Evolutionary conservation across 2,888 invertebrate species (phyloP).

Genomic region (Lymantria dispar): DNA sequence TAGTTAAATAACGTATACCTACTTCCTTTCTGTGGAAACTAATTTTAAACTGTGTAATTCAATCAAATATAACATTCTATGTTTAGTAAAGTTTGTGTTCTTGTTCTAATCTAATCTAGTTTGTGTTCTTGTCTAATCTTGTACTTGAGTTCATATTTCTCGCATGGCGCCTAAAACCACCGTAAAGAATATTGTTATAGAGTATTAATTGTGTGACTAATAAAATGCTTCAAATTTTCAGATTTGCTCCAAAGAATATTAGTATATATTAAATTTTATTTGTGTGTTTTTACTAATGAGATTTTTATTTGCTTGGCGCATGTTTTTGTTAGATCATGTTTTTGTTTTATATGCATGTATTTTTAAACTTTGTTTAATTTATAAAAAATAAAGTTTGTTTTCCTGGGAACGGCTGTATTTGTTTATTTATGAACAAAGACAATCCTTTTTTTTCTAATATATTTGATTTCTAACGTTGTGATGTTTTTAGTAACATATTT

Average conservation of each 20-base stretch:
- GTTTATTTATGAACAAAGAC: constrained; percentile 27
- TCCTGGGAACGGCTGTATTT: constrained; percentile 34
- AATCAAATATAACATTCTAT: not conserved
- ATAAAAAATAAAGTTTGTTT: constrained; percentile 20
- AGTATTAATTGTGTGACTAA: constrained; percentile 2
- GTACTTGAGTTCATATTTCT: not conserved
- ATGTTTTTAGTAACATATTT: constrained; percentile 26
- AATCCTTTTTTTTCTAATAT: constrained; percentile 1
- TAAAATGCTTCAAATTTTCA: constrained; percentile 51
- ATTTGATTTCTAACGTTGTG: constrained; percentile 1
- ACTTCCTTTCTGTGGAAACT: not conserved
- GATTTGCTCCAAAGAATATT: constrained; percentile 79
- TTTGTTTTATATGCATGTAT: constrained; percentile 26
- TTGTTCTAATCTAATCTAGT: too few relatives aligned
- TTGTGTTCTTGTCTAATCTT: not conserved
- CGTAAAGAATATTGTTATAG: not conserved
- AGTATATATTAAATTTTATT: constrained; percentile 62
- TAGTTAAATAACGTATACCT: not conserved
- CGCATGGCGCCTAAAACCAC: not conserved
- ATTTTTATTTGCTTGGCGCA: constrained; percentile 12
- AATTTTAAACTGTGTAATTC: not conserved
- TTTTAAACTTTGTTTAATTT: constrained; percentile 22
- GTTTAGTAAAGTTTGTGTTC: not conserved
- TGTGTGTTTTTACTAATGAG: constrained; percentile 19
- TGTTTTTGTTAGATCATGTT: constrained; percentile 1